A percentile compares a stretch with the other conserved stretches of the same genome.
Conservation (phyloP, 2,888 invertebrate genomes). For the Lingula anatina region DNA sequence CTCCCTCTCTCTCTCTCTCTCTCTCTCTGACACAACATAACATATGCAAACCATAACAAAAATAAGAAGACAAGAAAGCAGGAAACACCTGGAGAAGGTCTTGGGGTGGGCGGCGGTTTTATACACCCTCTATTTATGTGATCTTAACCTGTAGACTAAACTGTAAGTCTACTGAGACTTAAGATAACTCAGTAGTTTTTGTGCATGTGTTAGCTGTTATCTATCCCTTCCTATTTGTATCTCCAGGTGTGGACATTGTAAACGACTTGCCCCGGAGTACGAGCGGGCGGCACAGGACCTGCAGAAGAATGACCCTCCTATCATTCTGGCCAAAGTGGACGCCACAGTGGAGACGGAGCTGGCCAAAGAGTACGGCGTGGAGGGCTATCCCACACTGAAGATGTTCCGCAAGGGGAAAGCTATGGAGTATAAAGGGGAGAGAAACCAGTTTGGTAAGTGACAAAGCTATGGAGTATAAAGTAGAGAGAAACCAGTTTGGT, state of each 20-base stretch:
- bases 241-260: slow-evolving; percentile 57
- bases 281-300: slow-evolving; percentile 56
- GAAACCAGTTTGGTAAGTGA: slow-evolving; percentile 50
- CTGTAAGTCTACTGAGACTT: slow-evolving; percentile 15
- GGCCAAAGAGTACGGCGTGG: slow-evolving; percentile 54
- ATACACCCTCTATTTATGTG: too few species aligned
- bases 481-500: too few species aligned
- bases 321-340: slow-evolving; percentile 57
- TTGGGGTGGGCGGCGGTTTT: too few species aligned
- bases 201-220: too few species aligned
- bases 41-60: too few species aligned
- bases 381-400: slow-evolving; percentile 58
- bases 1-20: too few species aligned
- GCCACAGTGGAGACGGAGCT: too few species aligned
- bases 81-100: too few species aligned
- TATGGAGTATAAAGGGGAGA: slow-evolving; percentile 56
- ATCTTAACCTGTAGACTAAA: background rate
- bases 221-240: too few species aligned
- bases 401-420: slow-evolving; percentile 53
- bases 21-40: too few species aligned
- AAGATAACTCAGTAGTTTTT: slow-evolving; percentile 4
- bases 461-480: too few species aligned
- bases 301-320: slow-evolving; percentile 43
- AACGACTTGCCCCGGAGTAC: slow-evolving; percentile 56
- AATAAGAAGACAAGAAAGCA: too few species aligned